Conservation (phyloP, 2,888 invertebrate genomes). For the Corbicula japonica region DNA sequence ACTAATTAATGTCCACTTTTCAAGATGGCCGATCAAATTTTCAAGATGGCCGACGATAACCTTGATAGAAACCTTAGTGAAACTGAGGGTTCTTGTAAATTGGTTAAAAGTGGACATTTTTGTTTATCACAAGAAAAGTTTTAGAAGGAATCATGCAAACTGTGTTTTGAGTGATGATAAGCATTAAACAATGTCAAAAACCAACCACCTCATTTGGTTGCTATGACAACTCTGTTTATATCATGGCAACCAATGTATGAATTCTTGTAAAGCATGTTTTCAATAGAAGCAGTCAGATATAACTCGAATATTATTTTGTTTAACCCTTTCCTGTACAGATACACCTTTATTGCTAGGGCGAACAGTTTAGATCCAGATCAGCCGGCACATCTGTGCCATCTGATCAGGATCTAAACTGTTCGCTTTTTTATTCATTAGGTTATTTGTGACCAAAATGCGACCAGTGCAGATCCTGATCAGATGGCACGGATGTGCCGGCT, state of each 20-base stretch:
- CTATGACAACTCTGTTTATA: constrained; percentile 33
- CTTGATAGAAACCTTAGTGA: background rate
- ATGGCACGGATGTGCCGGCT: too few relatives aligned
- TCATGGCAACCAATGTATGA: constrained; percentile 20
- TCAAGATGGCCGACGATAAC: too few relatives aligned
- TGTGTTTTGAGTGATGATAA: constrained; percentile 34
- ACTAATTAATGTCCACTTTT: constrained; percentile 30
- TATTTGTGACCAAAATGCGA: too few relatives aligned
- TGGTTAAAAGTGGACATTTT: constrained; percentile 28
- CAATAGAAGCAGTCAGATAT: constrained; percentile 40
- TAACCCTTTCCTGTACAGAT: too few relatives aligned
- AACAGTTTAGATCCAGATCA: too few relatives aligned
- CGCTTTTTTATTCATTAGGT: too few relatives aligned
- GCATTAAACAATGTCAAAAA: constrained; percentile 50
- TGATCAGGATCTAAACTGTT: too few relatives aligned
- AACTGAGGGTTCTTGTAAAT: background rate
- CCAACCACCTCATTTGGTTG: constrained; percentile 62
- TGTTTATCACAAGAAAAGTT: constrained; percentile 24
- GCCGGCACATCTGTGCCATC: too few relatives aligned
- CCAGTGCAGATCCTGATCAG: too few relatives aligned
- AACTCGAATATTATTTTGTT: too few relatives aligned
- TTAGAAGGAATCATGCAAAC: constrained; percentile 34
- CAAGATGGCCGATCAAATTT: too few relatives aligned
- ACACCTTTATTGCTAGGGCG: too few relatives aligned
- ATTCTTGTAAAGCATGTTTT: constrained; percentile 15